A percentile compares a stretch with the other conserved stretches of the same genome.
Conservation (phyloP, 2,888 invertebrate genomes). For the Salticus scenicus region DNA sequence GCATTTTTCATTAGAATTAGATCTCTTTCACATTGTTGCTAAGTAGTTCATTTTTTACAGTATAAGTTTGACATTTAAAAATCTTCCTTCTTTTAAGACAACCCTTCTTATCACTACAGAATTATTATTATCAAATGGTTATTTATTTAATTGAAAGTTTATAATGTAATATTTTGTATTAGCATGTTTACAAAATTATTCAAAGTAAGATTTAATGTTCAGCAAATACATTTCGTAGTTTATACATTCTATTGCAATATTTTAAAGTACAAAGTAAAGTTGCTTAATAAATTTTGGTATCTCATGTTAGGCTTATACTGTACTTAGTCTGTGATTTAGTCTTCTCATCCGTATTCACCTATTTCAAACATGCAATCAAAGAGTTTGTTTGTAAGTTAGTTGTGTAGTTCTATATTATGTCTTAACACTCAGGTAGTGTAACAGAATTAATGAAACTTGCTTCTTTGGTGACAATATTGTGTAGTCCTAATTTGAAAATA, state of each 20-base stretch:
- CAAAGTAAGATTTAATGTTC: too few relatives aligned
- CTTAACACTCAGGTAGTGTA: slow-evolving; percentile 6
- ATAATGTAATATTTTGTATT: too few relatives aligned
- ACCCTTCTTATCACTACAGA: too few relatives aligned
- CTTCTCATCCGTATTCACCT: neutral
- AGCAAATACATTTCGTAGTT: too few relatives aligned
- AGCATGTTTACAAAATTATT: too few relatives aligned
- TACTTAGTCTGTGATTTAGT: neutral
- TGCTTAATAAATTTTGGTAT: neutral
- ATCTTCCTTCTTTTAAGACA: too few relatives aligned
- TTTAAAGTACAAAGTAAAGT: too few relatives aligned
- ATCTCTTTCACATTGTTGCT: neutral
- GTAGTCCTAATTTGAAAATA: slow-evolving; percentile 17
- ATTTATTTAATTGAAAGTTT: too few relatives aligned
- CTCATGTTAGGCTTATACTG: slow-evolving; percentile 13
- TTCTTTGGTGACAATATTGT: neutral
- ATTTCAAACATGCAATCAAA: neutral
- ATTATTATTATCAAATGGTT: too few relatives aligned
- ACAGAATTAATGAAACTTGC: neutral
- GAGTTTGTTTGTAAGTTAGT: slow-evolving; percentile 5
- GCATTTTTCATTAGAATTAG: neutral
- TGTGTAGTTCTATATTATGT: slow-evolving; percentile 1
- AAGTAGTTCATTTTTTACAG: neutral
- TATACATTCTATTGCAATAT: too few relatives aligned
- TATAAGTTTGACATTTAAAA: neutral